phyloP scores from a whole-genome alignment of 2,113 vertebrate species.

The Columba livia region DNA sequence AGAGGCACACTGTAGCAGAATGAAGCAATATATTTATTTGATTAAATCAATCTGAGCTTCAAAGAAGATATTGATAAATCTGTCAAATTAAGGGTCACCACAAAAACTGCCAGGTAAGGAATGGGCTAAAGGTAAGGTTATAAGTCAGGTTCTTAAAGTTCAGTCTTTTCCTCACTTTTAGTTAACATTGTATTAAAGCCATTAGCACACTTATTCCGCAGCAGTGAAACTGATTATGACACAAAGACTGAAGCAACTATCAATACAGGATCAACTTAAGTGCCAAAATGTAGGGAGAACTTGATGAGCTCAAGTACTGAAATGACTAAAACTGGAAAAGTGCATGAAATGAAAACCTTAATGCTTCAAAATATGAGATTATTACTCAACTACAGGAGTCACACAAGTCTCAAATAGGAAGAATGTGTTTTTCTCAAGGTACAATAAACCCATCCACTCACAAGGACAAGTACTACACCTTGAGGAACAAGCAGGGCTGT shows the following conservation, averaged over 20 bases:
- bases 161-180: neutral
- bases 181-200: neutral
- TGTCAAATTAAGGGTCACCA: neutral
- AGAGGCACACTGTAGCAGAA: neutral
- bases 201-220: neutral
- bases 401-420: neutral
- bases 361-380: neutral
- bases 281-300: neutral
- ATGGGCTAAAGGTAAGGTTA: neutral
- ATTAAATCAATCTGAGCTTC: neutral
- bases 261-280: neutral
- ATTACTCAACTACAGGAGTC: neutral
- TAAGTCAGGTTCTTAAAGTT: neutral
- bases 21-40: neutral
- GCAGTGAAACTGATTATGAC: neutral
- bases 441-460: neutral
- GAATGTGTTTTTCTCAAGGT: neutral
- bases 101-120: neutral
- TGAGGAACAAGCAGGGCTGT: rapidly evolving
- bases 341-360: neutral
- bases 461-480: neutral
- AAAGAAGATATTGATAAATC: neutral
- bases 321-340: neutral
- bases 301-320: neutral
- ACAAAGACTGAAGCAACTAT: neutral